These are phyloP conservation scores for Leptobrachium leishanense DNA, from an alignment of 2,113 vertebrate species.

Conservation along the genomic window DNA sequence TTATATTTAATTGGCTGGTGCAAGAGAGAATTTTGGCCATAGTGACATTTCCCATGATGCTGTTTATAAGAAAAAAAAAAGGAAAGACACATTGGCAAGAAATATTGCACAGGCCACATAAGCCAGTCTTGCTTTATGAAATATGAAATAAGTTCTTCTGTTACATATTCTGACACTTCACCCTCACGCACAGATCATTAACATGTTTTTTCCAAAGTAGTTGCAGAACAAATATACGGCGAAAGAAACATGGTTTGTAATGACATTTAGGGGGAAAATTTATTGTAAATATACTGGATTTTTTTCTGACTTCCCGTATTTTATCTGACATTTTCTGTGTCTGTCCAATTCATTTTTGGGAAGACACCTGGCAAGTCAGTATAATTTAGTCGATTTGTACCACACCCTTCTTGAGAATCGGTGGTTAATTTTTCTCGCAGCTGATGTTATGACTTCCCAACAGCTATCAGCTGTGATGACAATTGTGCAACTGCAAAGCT, in stretches of 20 bases:
- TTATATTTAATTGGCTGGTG: neutral
- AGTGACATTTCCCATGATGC: slow-evolving; percentile 10
- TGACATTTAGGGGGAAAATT: no score
- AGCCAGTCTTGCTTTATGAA: neutral
- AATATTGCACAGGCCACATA: neutral
- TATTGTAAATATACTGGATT: no score
- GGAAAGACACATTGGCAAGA: neutral
- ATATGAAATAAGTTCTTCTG: neutral
- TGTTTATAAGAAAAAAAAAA: slow-evolving; percentile 1
- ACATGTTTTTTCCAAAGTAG: no score
- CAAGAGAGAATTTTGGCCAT: neutral
- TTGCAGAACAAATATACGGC: no score
- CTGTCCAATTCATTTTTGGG: neutral
- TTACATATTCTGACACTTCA: neutral
- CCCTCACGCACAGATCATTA: no score
- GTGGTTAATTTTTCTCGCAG: neutral
- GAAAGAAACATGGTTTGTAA: no score
- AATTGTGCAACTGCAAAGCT: neutral
- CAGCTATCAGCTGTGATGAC: neutral
- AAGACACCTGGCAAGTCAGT: neutral
- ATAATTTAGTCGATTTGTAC: neutral
- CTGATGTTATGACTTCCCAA: neutral
- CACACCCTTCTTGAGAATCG: neutral
- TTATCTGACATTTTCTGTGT: neutral
- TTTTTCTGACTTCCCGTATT: no score